phyloP scores from a whole-genome alignment of 1,140 invertebrate species.

The Delia radicum region DNA sequence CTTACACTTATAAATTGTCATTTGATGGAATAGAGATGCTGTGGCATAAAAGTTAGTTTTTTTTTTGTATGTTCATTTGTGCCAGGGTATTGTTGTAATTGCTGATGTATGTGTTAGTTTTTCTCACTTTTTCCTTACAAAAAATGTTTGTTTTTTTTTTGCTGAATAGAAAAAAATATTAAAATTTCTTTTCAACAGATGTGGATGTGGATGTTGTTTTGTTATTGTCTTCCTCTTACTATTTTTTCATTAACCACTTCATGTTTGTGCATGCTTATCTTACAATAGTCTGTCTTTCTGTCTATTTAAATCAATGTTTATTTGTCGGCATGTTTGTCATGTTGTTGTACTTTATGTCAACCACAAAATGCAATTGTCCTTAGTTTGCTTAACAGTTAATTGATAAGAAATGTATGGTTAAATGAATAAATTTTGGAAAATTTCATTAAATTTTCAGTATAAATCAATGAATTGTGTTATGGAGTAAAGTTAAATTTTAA shows the following conservation, averaged over 20 bases:
- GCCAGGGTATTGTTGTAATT: background rate
- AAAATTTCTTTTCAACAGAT: background rate
- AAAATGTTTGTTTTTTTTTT: background rate
- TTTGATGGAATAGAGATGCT: slow-evolving; percentile 17
- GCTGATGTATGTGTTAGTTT: background rate
- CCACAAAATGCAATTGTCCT: slow-evolving; percentile 11
- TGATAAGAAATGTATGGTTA: background rate
- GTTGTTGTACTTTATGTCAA: slow-evolving; percentile 13
- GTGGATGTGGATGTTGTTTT: background rate
- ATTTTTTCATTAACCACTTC: slow-evolving; percentile 1
- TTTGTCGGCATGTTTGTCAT: slow-evolving; percentile 16
- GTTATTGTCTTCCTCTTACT: background rate
- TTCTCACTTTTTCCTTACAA: background rate
- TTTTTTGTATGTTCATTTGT: background rate
- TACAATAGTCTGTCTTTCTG: background rate
- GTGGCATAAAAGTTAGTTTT: background rate
- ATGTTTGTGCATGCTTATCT: background rate
- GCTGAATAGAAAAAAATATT: background rate
- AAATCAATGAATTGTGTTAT: too few relatives aligned
- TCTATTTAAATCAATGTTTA: slow-evolving; percentile 18
- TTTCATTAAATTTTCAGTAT: too few relatives aligned
- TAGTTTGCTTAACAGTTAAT: background rate
- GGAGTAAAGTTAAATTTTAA: too few relatives aligned
- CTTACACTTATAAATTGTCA: slow-evolving; percentile 12
- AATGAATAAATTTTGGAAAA: background rate